Base-by-base conservation (phyloP, 2,888 invertebrate species). In the Parnassius smintheus region DNA sequence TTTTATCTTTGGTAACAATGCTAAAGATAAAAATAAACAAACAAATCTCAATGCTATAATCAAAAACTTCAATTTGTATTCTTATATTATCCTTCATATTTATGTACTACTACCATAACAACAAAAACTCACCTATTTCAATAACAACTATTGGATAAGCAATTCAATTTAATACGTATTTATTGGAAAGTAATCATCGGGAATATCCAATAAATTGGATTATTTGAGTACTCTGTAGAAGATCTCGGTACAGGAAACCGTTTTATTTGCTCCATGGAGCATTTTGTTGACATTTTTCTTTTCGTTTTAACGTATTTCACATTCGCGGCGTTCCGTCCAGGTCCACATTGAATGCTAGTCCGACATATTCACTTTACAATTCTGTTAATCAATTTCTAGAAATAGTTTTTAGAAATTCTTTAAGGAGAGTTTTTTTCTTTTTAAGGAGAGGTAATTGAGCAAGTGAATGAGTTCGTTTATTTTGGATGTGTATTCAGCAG, bases 231-330 rank as follows among this genome's bases (percentile, higher is more conserved):
- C 56, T 80, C 75, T 83, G 66, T 77, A 75, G 61, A 62, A 41
- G n/a, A 45, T 49, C 65, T 67, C 68, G 60, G 72, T 76, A 81
- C 85, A 84, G 85, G 85, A 86, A 87, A 84, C 81, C 72, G 71
- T 83, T 87, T 86, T 85, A 83, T 88, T 87, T 86, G 80, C 78
- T 85, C 79, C 74, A 75, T 68, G 74, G 72, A 77, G 76, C 75
- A 74, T 78, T 81, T 80, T 74, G 75, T 78, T 79, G 81, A 76
- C 76, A 81, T 79, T 81, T 82, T 81, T 79, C 70, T 77, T 75
- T 77, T 81, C 77, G 75, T 78, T 82, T 83, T 82, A 76, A 74
- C 76, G 76, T 75, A 76, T 80, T 82, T 81, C 68, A 72, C 77
- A 73, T 76, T 75, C 71, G 73, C 75, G 74, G 80, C 81, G 77